Evolutionary conservation across 2,888 invertebrate genomes (phyloP).

Genomic region (Ptilodon capucinus): DNA sequence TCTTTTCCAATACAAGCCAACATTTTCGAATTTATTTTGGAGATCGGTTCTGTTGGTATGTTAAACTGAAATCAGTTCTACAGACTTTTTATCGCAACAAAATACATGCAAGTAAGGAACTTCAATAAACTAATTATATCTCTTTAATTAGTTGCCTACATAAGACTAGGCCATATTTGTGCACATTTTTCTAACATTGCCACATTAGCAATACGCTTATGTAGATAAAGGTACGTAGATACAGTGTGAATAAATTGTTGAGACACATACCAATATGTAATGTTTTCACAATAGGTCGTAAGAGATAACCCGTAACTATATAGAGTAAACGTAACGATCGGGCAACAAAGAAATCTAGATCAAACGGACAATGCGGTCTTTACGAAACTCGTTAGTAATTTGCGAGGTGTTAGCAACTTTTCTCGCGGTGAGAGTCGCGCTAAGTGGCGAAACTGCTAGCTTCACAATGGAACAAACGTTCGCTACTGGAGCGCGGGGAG

Average conservation of each 20-base stretch:
- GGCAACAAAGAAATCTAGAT: conserved; percentile 72
- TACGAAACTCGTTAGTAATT: conserved; percentile 72
- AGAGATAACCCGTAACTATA: conserved; percentile 46
- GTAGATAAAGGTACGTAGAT: not conserved
- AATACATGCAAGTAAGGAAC: not conserved
- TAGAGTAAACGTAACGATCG: conserved; percentile 46
- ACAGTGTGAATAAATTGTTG: not conserved
- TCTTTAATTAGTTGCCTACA: no score
- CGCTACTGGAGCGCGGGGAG: conserved; percentile 35
- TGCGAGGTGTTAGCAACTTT: conserved; percentile 66
- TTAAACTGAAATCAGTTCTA: no score
- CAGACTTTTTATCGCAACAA: no score
- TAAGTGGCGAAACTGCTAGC: conserved; percentile 70
- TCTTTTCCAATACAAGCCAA: conserved; percentile 4
- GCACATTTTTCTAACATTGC: not conserved
- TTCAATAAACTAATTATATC: no score
- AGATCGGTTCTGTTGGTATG: no score
- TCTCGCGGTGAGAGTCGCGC: conserved; percentile 70
- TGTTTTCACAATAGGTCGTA: conserved; percentile 44
- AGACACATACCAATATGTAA: not conserved
- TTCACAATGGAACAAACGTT: conserved; percentile 58
- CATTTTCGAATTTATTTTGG: not conserved
- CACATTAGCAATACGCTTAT: not conserved
- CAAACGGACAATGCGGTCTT: conserved; percentile 71
- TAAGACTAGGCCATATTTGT: not conserved